Base-by-base conservation (phyloP, 2,888 invertebrate species). In the Andrena hattorfiana region DNA sequence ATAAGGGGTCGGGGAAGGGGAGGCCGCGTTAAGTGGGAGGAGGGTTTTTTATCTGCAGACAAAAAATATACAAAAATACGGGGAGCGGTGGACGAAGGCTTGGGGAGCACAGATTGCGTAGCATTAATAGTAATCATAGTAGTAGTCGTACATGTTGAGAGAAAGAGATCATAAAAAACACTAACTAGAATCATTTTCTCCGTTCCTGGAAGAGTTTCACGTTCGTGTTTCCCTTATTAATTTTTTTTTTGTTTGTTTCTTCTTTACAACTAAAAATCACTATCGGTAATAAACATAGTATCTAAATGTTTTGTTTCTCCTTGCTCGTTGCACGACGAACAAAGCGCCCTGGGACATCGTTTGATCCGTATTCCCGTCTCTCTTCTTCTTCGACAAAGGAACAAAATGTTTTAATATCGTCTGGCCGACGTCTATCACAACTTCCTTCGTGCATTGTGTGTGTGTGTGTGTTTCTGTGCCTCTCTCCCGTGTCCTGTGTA, bases 131-230 rank as follows among this genome's bases (percentile, higher is more conserved):
- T 92, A 93, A 93, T 92, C 88, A 90, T 93, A 93, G 84, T 89
- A 88, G 87, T 90, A 87, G 90, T 92, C 90, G 87, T 93, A 90
- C 90, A 92, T 91, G 91, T 91, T 92, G 92, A 93, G 93, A 93
- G 92, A 93, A 93, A 94, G 94, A 94, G 94, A 94, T 94, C 94
- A 94, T 94, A 94, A 93, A 94, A 94, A 94, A 93, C 94, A 92
- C 94, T 94, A 94, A 94, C 94, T 94, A 94, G 92, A 93, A 93
- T 93, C 91, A 92, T 93, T 80, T 82, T 85, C 83, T 85, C 76
- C 88, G 63, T 89, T 81, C 74, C 84, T 90, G 91, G 91, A 91
- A 91, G 91, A 91, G 90, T 92, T 92, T 89, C 89, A 85, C 89
- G 82, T 64, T 83, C 78, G 73, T 87, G 84, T 89, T 90, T 84